Base-by-base conservation (phyloP, 2,797 vertebrate species). In the Semotilus atromaculatus region DNA sequence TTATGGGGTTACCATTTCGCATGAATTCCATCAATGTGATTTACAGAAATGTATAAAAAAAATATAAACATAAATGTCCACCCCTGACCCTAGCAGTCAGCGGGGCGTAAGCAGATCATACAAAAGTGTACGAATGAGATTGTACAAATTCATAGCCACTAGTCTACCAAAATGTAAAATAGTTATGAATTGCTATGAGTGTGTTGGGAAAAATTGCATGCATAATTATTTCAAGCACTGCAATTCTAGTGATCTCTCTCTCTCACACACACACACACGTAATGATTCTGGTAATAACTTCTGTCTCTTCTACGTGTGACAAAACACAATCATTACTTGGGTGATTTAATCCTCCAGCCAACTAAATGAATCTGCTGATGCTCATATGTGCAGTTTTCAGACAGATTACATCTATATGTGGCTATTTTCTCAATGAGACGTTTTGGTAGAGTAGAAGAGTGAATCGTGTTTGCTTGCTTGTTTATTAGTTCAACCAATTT, bases 281-380 rank as follows among this genome's bases (percentile, higher is more conserved):
- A 95, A 96, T 95, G 94, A 96, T 95, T 34, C 4, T 95, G 96
- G 94, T 94, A 82, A 83, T 85, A 80, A 72, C 36, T 31, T 94
- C 94, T 95, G 95, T 95, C 95, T 96, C 95, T 95, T 93, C 94
- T 94, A 96, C 94, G 21, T 13, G 29, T 96, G 95, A 95, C 95
- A 94, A 95, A 94, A 96, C 95, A 96, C 96, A 96, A 96, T 96
- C 95, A 96, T 96, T 95, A 95, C 95, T 95, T 94, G 94, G 94
- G 94, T 93, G 94, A 91, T 93, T 94, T 96, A 96, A 96, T 96
- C 95, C 96, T 93, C 94, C 93, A 95, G 95, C 95, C 95, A 95
- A 94, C 95, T 94, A 95, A 95, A 95, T 64, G 60, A 64, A 31
- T 64, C 60, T 31, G 60, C 60, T 31, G 26, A 18, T 96, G 95